Evolutionary conservation across 2,888 invertebrate species (phyloP), one percentile per base, ranked within the genome.

Genomic region (Agriopis leucophaearia): DNA sequence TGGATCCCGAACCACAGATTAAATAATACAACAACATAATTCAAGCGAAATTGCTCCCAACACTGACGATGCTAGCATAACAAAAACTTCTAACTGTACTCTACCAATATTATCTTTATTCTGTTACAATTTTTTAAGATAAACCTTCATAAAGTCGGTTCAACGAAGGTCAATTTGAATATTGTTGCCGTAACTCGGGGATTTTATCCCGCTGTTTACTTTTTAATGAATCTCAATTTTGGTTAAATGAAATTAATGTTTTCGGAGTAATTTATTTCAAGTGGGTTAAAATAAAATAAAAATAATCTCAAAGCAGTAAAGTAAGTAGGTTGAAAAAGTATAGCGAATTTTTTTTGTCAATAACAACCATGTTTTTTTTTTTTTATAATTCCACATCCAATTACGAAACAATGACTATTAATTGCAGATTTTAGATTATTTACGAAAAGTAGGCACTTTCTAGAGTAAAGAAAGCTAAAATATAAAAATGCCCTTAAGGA

Each of bases 1-100:
- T 81, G 72, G 68, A 80, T 82, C 74, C 54, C 66, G 42, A 64
- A 75, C 74, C 58, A 65, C 48, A 66, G 75, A 72, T 59, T 64
- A 56, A 63, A n/a, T 42, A 13, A 18, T 40, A 59, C 38, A 18
- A 27, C 59, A 12, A 42, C 8, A 8, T 18, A 50, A 59, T 40
- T 59, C 70, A 54, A 51, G 13, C 50, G 42, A 73, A 73, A 73
- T 72, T 69, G 56, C 65, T 65, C 71, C 59, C 70, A 63, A 69
- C 51, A 63, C 62, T 62, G 59, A 65, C 71, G 69, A 68, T 55
- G 57, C 59, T 64, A 64, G 71, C 76, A 74, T 70, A 72, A 71
- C 65, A 77, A 75, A 73, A 76, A 74, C 62, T 75, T 67, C 44
- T 62, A 57, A 66, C 64, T 45, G 42, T 70, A 67, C 57, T 62